phyloP scores from a whole-genome alignment of 2,797 vertebrate genomes.

The Arctocebus calabarensis region DNA sequence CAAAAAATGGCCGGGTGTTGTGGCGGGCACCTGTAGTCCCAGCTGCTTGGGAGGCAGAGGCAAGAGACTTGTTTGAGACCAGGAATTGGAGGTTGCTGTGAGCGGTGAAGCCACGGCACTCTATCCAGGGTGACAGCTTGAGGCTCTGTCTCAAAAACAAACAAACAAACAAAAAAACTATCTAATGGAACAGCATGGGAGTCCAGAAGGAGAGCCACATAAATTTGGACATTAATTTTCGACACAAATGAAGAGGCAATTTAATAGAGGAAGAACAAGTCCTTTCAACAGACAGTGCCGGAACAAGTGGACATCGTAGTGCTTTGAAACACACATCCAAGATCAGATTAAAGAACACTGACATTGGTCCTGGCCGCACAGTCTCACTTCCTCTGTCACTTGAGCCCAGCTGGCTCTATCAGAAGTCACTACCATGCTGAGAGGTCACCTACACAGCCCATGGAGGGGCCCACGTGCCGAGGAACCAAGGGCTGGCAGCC shows the following conservation, averaged over 20 bases:
- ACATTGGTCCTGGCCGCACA: background rate
- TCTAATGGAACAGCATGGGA: background rate
- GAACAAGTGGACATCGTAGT: background rate
- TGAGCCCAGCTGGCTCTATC: background rate
- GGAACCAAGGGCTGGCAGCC: rapidly evolving
- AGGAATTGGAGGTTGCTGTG: too few species aligned
- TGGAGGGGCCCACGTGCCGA: background rate
- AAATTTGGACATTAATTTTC: background rate
- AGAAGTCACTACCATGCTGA: background rate
- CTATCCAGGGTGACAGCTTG: too few species aligned
- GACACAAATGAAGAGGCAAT: background rate
- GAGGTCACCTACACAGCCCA: background rate
- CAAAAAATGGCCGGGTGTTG: too few species aligned
- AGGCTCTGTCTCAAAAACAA: too few species aligned
- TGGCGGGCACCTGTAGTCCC: too few species aligned
- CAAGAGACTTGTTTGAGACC: too few species aligned
- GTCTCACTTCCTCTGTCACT: background rate
- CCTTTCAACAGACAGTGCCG: background rate
- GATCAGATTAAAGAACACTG: background rate
- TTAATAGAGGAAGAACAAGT: background rate
- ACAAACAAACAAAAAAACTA: too few species aligned
- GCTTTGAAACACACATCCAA: background rate
- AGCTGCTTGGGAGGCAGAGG: too few species aligned
- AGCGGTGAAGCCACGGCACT: too few species aligned
- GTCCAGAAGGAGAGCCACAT: background rate